Evolutionary conservation across 2,888 invertebrate species (phyloP).

Genomic region (Thereva nobilitata): DNA sequence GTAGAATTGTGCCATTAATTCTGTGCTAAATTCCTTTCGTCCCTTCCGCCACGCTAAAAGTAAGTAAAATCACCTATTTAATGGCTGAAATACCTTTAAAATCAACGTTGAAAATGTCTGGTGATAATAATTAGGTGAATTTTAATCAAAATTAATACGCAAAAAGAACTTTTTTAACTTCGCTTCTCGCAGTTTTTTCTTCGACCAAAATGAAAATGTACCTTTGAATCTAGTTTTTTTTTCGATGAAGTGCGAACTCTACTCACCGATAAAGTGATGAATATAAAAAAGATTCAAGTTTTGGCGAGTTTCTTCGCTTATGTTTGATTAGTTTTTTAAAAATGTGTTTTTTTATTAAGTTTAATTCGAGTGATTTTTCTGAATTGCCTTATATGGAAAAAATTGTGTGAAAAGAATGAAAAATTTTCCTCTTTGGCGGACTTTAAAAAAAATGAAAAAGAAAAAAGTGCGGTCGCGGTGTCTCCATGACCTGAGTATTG

Average conservation of each 20-base stretch:
- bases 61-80: constrained; percentile 43
- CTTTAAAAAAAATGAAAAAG: constrained; percentile 14
- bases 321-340: too few species aligned
- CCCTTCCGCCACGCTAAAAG: constrained; percentile 46
- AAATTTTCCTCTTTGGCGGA: constrained; percentile 28
- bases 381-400: constrained; percentile 13
- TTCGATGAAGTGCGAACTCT: too few species aligned
- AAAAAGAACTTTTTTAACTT: too few species aligned
- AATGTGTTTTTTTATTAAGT: too few species aligned
- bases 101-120: neutral
- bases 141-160: too few species aligned
- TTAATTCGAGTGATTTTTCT: constrained; percentile 2
- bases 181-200: too few species aligned
- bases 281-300: too few species aligned
- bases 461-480: constrained; percentile 12
- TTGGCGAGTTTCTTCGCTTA: too few species aligned
- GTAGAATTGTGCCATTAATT: constrained; percentile 48
- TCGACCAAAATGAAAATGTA: too few species aligned
- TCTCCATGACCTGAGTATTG: constrained; percentile 21
- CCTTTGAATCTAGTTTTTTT: too few species aligned
- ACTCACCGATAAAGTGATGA: too few species aligned
- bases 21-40: constrained; percentile 47
- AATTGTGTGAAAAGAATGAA: constrained; percentile 19
- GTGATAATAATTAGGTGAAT: neutral
- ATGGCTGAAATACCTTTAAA: constrained; percentile 4